Evolutionary conservation across 2,113 vertebrate species (phyloP).

Genomic region (Oostethus manadensis): DNA sequence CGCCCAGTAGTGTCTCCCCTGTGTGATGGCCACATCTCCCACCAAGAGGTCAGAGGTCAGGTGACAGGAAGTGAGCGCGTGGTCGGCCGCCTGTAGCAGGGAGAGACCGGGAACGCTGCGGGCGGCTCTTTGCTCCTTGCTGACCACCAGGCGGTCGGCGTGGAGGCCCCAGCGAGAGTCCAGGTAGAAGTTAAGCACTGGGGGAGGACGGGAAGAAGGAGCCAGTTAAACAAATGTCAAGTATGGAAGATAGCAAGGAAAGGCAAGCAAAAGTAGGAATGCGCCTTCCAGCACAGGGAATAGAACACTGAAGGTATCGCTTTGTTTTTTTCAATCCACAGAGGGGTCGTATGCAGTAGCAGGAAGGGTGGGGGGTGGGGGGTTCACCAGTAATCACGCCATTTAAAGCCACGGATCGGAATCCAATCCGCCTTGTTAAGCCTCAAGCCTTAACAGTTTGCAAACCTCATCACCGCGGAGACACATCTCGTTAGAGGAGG

Average conservation of each 20-base stretch:
- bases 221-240: not conserved
- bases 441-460: conserved; percentile 56
- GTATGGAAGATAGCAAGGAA: not conserved
- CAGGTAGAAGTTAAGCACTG: conserved; percentile 95
- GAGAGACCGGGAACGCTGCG: conserved; percentile 89
- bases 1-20: conserved; percentile 95
- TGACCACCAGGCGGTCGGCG: conserved; percentile 88
- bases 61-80: conserved; percentile 89
- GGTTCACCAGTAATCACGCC: conserved; percentile 36
- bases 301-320: conserved; percentile 31
- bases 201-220: not conserved
- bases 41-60: conserved; percentile 87
- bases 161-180: conserved; percentile 93
- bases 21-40: conserved; percentile 91
- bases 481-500: conserved; percentile 29
- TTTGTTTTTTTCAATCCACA: conserved; percentile 19
- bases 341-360: conserved; percentile 35
- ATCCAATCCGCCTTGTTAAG: conserved; percentile 57
- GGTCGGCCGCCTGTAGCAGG: conserved; percentile 78
- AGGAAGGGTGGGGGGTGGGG: conserved; percentile 13
- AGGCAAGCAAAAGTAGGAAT: not conserved
- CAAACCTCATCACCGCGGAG: conserved; percentile 47
- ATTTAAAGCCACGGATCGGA: conserved; percentile 41
- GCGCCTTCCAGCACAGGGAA: conserved; percentile 20
- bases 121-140: conserved; percentile 90